These are phyloP conservation scores for Pseudopodoces humilis DNA, from an alignment of 2,113 vertebrate species.

Conservation along the genomic window DNA sequence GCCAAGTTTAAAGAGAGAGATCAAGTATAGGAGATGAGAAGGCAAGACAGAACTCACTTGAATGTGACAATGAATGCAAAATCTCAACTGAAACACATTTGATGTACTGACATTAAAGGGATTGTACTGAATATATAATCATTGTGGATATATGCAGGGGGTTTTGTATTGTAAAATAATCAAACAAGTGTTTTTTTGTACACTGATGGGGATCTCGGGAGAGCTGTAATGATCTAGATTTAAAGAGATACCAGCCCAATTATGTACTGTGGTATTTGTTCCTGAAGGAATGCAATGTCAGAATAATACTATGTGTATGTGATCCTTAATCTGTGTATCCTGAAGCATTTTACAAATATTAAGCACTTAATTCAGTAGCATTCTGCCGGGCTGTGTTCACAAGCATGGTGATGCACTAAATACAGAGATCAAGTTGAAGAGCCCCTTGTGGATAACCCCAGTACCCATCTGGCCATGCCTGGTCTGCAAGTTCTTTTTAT, in stretches of 20 bases:
- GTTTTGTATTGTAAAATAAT: slow-evolving; percentile 47
- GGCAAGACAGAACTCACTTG: slow-evolving; percentile 6
- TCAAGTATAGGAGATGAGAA: slow-evolving; percentile 33
- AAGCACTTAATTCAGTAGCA: not conserved
- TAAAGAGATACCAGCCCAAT: not conserved
- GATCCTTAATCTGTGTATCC: not conserved
- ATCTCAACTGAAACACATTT: not conserved
- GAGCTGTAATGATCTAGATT: slow-evolving; percentile 7
- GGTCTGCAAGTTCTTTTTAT: not conserved
- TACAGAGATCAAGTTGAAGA: not conserved
- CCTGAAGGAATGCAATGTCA: not conserved
- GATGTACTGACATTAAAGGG: slow-evolving; percentile 40
- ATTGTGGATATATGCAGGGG: not conserved
- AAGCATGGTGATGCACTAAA: not conserved
- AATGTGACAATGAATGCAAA: slow-evolving; percentile 17
- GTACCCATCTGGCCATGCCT: not conserved
- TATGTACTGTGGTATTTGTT: not conserved
- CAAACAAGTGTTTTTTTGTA: slow-evolving; percentile 24
- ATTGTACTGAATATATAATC: slow-evolving; percentile 39
- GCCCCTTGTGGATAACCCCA: not conserved
- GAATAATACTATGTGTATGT: not conserved
- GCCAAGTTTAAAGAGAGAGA: slow-evolving; percentile 26
- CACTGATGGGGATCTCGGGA: not conserved
- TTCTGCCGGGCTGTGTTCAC: not conserved
- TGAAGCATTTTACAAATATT: not conserved